Evolutionary conservation across 1,140 invertebrate genomes (phyloP).

Genomic region (Drosophila santomea): DNA sequence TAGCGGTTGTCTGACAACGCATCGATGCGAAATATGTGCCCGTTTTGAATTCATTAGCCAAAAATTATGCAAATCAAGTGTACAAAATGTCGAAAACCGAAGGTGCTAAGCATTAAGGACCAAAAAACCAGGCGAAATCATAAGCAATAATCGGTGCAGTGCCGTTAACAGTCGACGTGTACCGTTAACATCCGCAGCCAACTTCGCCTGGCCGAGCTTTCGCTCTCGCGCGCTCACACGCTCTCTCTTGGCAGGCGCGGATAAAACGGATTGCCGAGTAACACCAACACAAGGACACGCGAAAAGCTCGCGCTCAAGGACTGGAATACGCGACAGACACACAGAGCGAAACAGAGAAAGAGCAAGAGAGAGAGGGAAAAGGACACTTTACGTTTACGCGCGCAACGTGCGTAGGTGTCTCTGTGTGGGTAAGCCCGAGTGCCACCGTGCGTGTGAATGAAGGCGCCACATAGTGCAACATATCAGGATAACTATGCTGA

Average conservation of each 20-base stretch:
- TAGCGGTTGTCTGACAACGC: constrained; percentile 53
- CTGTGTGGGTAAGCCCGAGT: constrained; percentile 27
- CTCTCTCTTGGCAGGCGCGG: constrained; percentile 53
- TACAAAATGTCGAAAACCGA: constrained; percentile 69
- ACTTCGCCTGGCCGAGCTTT: constrained; percentile 55
- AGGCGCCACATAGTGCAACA: constrained; percentile 73
- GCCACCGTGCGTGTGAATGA: constrained; percentile 62
- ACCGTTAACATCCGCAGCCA: constrained; percentile 64
- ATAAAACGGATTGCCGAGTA: constrained; percentile 66
- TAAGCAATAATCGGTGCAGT: constrained; percentile 33
- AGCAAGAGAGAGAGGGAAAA: constrained; percentile 15
- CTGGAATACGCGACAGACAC: constrained; percentile 65
- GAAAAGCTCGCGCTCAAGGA: constrained; percentile 73
- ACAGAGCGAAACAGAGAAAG: neutral
- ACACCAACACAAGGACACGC: constrained; percentile 71
- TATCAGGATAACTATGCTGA: constrained; percentile 64
- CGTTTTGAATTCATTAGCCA: constrained; percentile 51
- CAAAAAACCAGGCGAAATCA: constrained; percentile 46
- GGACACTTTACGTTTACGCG: constrained; percentile 79
- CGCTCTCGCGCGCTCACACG: constrained; percentile 8
- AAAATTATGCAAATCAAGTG: constrained; percentile 62
- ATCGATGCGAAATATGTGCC: constrained; percentile 45
- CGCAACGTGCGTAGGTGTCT: constrained; percentile 65
- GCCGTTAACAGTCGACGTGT: constrained; percentile 19
- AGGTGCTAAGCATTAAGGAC: constrained; percentile 45